Conservation (phyloP, 2,888 invertebrate genomes). For the Trachelus tabidus region DNA sequence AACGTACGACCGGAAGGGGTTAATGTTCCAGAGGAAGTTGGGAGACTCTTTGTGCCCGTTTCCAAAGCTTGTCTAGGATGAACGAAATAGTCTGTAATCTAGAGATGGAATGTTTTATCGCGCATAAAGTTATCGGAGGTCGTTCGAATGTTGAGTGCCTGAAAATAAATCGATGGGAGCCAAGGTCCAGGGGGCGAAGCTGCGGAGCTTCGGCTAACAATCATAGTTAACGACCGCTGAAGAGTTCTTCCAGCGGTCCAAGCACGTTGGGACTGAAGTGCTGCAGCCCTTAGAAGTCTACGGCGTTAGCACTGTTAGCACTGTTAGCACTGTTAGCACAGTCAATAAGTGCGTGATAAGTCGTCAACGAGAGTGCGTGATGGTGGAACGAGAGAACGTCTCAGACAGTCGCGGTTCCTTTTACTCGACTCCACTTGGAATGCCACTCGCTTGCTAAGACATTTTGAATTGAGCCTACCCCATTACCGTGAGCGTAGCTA, state of each 20-base stretch:
- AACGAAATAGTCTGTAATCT: not conserved
- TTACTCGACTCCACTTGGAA: slow-evolving; percentile 1
- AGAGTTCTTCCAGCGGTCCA: slow-evolving; percentile 29
- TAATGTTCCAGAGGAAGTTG: not conserved
- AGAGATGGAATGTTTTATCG: slow-evolving; percentile 29
- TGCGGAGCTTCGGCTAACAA: slow-evolving; percentile 30
- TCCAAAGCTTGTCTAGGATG: not conserved
- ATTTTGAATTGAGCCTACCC: not conserved
- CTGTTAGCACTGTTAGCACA: slow-evolving; percentile 6
- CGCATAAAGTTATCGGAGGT: slow-evolving; percentile 28
- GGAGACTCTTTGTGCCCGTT: not conserved
- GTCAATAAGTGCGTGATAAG: slow-evolving; percentile 12
- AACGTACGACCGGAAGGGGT: not conserved
- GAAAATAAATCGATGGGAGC: slow-evolving; percentile 18
- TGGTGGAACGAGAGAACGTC: not conserved
- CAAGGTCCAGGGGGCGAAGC: slow-evolving; percentile 13
- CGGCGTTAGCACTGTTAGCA: not conserved
- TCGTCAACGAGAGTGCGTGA: slow-evolving; percentile 6
- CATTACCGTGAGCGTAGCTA: not conserved
- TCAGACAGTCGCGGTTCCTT: not conserved
- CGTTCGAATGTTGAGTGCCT: slow-evolving; percentile 2
- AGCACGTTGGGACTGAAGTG: slow-evolving; percentile 17
- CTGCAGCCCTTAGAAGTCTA: slow-evolving; percentile 26
- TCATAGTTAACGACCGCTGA: slow-evolving; percentile 36
- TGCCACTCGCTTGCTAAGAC: not conserved